Evolutionary conservation across 2,113 vertebrate genomes (phyloP).

Genomic region (Cettia cetti): DNA sequence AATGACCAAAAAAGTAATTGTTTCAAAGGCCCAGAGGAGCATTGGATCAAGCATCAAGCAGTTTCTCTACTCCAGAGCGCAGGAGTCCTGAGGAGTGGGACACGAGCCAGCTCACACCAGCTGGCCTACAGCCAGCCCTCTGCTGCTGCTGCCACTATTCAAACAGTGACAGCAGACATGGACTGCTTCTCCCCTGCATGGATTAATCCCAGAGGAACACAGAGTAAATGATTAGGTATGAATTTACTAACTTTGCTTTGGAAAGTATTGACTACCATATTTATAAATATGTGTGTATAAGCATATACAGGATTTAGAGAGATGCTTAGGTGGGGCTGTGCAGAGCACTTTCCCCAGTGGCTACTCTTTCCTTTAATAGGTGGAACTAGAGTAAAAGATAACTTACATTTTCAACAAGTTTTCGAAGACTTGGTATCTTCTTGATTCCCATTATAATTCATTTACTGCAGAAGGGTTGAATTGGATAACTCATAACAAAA

Average conservation of each 20-base stretch:
- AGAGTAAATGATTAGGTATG: neutral
- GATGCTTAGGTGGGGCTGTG: neutral
- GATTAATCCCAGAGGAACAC: neutral
- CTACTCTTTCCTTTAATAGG: neutral
- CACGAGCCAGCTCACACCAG: neutral
- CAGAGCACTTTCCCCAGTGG: neutral
- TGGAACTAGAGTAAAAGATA: neutral
- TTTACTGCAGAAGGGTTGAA: slow-evolving; percentile 25
- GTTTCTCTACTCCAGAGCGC: neutral
- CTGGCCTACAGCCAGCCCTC: neutral
- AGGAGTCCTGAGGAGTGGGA: neutral
- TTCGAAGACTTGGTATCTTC: neutral
- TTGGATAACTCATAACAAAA: slow-evolving; percentile 56
- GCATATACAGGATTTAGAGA: neutral
- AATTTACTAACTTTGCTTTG: neutral
- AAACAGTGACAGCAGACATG: neutral
- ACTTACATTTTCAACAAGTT: neutral
- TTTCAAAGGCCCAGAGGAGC: neutral
- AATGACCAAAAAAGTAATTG: neutral
- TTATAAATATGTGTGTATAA: neutral
- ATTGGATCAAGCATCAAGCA: neutral
- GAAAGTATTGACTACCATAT: neutral
- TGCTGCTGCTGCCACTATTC: neutral
- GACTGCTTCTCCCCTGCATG: neutral
- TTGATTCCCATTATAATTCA: slow-evolving; percentile 43